Conservation (phyloP, 2,888 invertebrate genomes). For the Orthosia incerta region DNA sequence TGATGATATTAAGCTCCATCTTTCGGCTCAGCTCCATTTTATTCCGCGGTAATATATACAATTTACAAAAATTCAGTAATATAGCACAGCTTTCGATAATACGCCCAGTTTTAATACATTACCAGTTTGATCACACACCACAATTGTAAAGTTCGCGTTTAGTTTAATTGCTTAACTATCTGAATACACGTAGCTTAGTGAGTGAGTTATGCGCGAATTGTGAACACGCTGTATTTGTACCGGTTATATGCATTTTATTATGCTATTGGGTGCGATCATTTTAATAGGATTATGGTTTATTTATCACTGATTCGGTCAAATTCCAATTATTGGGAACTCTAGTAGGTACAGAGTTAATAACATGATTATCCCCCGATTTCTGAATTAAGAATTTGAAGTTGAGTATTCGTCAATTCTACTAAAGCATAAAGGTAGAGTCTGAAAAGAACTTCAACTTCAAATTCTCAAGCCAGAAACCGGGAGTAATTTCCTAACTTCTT, state of each 20-base stretch:
- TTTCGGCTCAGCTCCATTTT: background rate
- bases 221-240: constrained; percentile 44
- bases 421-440: too few relatives aligned
- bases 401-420: too few relatives aligned
- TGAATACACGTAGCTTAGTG: constrained; percentile 47
- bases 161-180: constrained; percentile 46
- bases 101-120: constrained; percentile 24
- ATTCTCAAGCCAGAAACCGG: too few relatives aligned
- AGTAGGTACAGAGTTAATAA: background rate
- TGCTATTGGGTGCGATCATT: constrained; percentile 46
- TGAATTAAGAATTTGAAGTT: too few relatives aligned
- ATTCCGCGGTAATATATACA: background rate
- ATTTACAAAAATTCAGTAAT: background rate
- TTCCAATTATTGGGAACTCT: background rate
- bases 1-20: background rate
- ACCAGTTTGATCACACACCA: constrained; percentile 17
- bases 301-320: constrained; percentile 33
- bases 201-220: constrained; percentile 40
- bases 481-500: background rate
- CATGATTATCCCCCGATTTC: too few relatives aligned
- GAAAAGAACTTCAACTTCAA: too few relatives aligned
- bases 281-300: constrained; percentile 37
- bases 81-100: background rate
- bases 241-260: constrained; percentile 52
- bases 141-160: constrained; percentile 47